Evolutionary conservation across 2,888 invertebrate species (phyloP).

Genomic region (Cosmorhoe ocellata): DNA sequence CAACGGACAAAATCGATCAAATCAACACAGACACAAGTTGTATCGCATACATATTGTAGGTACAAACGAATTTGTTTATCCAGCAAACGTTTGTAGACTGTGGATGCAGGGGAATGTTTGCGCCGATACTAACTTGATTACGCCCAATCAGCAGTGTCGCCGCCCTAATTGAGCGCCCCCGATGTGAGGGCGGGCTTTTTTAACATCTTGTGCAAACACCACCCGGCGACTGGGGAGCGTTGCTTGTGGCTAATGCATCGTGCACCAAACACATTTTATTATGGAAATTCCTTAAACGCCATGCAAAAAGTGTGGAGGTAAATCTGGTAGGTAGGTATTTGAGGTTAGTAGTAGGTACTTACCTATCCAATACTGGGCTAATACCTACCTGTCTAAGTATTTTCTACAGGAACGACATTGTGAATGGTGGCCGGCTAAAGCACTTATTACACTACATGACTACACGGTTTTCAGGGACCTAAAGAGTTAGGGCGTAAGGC

Average conservation of each 20-base stretch:
- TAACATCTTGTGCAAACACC: constrained; percentile 76
- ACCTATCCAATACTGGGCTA: too few relatives aligned
- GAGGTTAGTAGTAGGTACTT: too few relatives aligned
- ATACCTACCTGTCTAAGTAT: too few relatives aligned
- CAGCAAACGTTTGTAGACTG: constrained; percentile 38
- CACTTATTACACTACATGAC: too few relatives aligned
- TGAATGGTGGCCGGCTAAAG: too few relatives aligned
- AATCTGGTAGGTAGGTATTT: too few relatives aligned
- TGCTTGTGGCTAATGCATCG: constrained; percentile 28
- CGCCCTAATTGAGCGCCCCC: constrained; percentile 77
- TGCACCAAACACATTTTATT: constrained; percentile 6
- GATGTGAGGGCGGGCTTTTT: constrained; percentile 76
- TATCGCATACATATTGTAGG: constrained; percentile 38
- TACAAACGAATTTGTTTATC: constrained; percentile 40
- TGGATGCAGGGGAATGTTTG: constrained; percentile 67
- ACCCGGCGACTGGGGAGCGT: constrained; percentile 15
- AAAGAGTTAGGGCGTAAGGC: too few relatives aligned
- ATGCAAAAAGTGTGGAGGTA: too few relatives aligned
- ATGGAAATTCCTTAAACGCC: constrained; percentile 1
- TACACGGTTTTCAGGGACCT: too few relatives aligned
- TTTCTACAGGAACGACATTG: too few relatives aligned
- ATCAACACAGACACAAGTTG: constrained; percentile 49
- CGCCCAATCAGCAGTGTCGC: constrained; percentile 78
- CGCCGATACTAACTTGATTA: constrained; percentile 80
- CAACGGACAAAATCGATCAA: constrained; percentile 12